Conservation (phyloP, 2,797 vertebrate genomes). For the Takifugu ocellatus region DNA sequence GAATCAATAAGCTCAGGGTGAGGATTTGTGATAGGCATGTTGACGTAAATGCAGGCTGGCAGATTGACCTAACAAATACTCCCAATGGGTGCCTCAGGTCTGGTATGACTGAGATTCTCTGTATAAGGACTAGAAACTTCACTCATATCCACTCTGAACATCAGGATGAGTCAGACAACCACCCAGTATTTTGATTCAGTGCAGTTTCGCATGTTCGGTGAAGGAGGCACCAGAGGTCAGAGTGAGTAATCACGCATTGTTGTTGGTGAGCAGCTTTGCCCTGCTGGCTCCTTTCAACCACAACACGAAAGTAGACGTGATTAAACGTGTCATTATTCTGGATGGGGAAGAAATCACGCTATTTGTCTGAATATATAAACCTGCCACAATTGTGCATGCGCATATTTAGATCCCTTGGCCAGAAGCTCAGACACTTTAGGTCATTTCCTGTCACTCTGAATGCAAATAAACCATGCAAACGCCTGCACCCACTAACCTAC, state of each 20-base stretch:
- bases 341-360: too few relatives aligned
- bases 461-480: slow-evolving; percentile 23
- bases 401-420: slow-evolving; percentile 17
- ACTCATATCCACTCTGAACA: not conserved
- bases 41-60: slow-evolving; percentile 6
- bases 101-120: not conserved
- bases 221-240: slow-evolving; percentile 12
- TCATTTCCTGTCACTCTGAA: slow-evolving; percentile 34
- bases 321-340: too few relatives aligned
- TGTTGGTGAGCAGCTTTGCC: too few relatives aligned
- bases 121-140: not conserved
- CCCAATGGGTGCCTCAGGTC: not conserved
- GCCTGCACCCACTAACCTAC: not conserved
- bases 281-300: not conserved
- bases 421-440: slow-evolving; percentile 31
- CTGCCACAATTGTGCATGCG: too few relatives aligned
- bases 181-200: slow-evolving; percentile 27
- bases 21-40: slow-evolving; percentile 2
- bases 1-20: slow-evolving; percentile 7
- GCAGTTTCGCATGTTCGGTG: not conserved
- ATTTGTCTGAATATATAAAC: too few relatives aligned
- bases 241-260: slow-evolving; percentile 3
- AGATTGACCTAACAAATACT: slow-evolving; percentile 10
- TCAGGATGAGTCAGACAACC: slow-evolving; percentile 27
- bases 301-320: not conserved